Evolutionary conservation across 2,888 invertebrate genomes (phyloP), one percentile per base, ranked within the genome.

Genomic region (Nebria brevicollis): DNA sequence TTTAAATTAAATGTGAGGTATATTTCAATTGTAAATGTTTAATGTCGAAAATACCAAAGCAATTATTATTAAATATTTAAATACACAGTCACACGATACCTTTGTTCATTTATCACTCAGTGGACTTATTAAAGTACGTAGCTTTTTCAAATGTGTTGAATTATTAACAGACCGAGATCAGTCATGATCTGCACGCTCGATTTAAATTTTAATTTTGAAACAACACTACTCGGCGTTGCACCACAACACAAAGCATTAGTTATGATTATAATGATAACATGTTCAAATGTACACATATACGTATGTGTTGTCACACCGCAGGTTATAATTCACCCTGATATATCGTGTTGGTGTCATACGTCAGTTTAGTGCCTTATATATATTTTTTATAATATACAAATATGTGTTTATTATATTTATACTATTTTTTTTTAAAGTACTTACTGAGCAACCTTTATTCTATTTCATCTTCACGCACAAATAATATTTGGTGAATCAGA

Each of bases 191-290:
- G 78, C 78, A 78, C 78, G 78, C 78, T 73, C 78, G 74, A 78
- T 78, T 78, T 78, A 78, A 78, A 78, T 78, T 78, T 78, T 74
- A 78, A 78, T 78, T 78, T 78, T 73, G 78, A 66, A 73, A 78
- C 73, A 74, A 66, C 73, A 66, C 73, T 6, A 10, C 66, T 65
- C 42, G 15, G 74, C 68, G 26, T 13, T 25, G 68, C 26, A 68
- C 20, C 68, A 26, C 68, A 26, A 68, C 54, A 54, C 20, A 20
- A 7, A 66, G 78, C 78, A 78, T 78, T 78, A 72, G 78, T 78
- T 78, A 78, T 78, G 78, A 78, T 78, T 78, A 78, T 78, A 70
- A 66, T 73, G 74, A 73, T 73, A 78, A 73, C 77, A 43, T 70
- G 74, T 65, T 78, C 66, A 20, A 78, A 78, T 72, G 78, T 74